These are phyloP conservation scores for Brachionus sp. DNA, from an alignment of 1,140 invertebrate species.

Conservation along the genomic window DNA sequence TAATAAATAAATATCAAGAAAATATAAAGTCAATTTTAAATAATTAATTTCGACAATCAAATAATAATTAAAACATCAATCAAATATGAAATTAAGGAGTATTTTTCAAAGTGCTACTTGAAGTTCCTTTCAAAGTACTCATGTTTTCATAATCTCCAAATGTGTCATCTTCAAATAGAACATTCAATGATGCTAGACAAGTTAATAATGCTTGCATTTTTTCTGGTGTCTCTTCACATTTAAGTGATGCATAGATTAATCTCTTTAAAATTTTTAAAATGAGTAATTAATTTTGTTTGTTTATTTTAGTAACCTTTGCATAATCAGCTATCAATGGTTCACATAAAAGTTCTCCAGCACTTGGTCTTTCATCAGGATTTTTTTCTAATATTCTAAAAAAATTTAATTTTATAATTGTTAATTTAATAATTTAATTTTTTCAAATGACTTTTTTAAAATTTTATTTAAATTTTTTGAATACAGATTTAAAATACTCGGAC, in stretches of 20 bases:
- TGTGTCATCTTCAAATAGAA: not conserved
- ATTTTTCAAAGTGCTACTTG: constrained; percentile 1
- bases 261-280: not conserved
- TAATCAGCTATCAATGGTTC: constrained; percentile 7
- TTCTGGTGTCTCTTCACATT: not conserved
- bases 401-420: not conserved
- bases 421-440: not conserved
- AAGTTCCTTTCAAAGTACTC: not conserved
- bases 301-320: not conserved
- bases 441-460: constrained; percentile 22
- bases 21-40: not conserved
- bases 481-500: constrained; percentile 26
- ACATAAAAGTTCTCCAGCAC: not conserved
- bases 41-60: not conserved
- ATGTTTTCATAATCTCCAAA: constrained; percentile 3
- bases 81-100: not conserved
- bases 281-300: not conserved
- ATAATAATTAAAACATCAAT: not conserved
- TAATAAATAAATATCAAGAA: not conserved
- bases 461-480: constrained; percentile 34
- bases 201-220: constrained; percentile 10
- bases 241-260: not conserved
- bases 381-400: constrained; percentile 14
- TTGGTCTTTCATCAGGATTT: not conserved
- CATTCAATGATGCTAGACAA: not conserved